Conservation (phyloP, 2,888 invertebrate genomes). For the Lycia hirtaria region DNA sequence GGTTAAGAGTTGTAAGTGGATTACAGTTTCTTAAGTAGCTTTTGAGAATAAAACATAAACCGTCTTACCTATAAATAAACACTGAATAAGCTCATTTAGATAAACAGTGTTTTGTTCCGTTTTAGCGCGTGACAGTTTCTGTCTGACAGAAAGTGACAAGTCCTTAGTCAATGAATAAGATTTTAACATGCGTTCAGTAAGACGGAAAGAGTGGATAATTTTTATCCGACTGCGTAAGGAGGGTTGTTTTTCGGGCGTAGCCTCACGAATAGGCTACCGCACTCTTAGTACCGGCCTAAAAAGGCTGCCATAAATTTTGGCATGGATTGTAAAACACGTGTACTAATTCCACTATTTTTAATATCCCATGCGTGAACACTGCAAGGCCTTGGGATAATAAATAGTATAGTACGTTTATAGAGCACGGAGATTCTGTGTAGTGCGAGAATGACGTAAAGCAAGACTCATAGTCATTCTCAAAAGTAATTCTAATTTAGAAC, state of each 20-base stretch:
- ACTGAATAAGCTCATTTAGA: too few relatives aligned
- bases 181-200: too few relatives aligned
- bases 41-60: not conserved
- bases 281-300: too few relatives aligned
- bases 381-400: constrained; percentile 25
- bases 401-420: constrained; percentile 14
- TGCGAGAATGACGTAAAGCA: constrained; percentile 38
- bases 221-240: too few relatives aligned
- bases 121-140: too few relatives aligned
- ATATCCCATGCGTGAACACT: constrained; percentile 14
- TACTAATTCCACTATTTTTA: not conserved
- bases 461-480: constrained; percentile 24
- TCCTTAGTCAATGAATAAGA: too few relatives aligned
- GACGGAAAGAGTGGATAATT: too few relatives aligned
- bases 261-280: too few relatives aligned
- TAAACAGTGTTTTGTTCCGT: too few relatives aligned
- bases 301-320: not conserved
- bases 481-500: constrained; percentile 19
- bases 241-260: too few relatives aligned
- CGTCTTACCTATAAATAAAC: too few relatives aligned
- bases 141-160: too few relatives aligned
- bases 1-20: constrained; percentile 22
- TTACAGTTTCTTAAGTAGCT: constrained; percentile 26
- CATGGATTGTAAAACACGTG: not conserved
- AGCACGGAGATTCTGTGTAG: constrained; percentile 19